Percentiles rank a stretch among this genome's conserved stretches.
These are phyloP conservation scores for Thalassophryne amazonica DNA, from an alignment of 2,797 vertebrate genomes.

Conservation along the genomic window DNA sequence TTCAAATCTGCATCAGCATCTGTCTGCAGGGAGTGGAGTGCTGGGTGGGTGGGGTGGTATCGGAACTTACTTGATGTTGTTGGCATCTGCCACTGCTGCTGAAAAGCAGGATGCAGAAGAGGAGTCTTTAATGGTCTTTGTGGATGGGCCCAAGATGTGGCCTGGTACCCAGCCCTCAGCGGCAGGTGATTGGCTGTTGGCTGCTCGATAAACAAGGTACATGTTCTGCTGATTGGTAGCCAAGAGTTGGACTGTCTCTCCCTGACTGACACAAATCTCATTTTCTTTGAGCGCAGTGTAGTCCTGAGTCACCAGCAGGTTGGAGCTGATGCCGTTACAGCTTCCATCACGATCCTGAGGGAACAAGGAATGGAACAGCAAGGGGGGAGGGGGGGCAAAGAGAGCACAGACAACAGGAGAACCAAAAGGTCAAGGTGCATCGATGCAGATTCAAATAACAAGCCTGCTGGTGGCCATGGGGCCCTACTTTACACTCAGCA, in stretches of 20 bases:
- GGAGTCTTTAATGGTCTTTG: slow-evolving; percentile 87
- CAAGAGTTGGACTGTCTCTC: slow-evolving; percentile 93
- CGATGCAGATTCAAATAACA: too few relatives aligned
- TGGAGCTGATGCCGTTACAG: slow-evolving; percentile 90
- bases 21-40: slow-evolving; percentile 57
- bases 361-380: not conserved
- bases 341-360: slow-evolving; percentile 74
- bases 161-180: slow-evolving; percentile 99
- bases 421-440: not conserved
- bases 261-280: slow-evolving; percentile 93
- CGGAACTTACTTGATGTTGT: slow-evolving; percentile 98
- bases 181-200: slow-evolving; percentile 89
- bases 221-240: slow-evolving; percentile 98
- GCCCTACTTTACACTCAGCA: too few relatives aligned
- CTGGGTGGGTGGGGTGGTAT: slow-evolving; percentile 52
- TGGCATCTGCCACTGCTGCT: slow-evolving; percentile 78
- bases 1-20: too few relatives aligned
- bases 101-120: slow-evolving; percentile 69
- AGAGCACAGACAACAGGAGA: not conserved
- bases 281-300: slow-evolving; percentile 98
- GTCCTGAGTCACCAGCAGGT: slow-evolving; percentile 92
- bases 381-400: not conserved
- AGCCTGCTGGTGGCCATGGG: too few relatives aligned
- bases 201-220: slow-evolving; percentile 93
- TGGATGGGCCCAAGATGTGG: slow-evolving; percentile 84